Base-by-base conservation (phyloP, 2,888 invertebrate genomes). In the Melinopterus prodromus region DNA sequence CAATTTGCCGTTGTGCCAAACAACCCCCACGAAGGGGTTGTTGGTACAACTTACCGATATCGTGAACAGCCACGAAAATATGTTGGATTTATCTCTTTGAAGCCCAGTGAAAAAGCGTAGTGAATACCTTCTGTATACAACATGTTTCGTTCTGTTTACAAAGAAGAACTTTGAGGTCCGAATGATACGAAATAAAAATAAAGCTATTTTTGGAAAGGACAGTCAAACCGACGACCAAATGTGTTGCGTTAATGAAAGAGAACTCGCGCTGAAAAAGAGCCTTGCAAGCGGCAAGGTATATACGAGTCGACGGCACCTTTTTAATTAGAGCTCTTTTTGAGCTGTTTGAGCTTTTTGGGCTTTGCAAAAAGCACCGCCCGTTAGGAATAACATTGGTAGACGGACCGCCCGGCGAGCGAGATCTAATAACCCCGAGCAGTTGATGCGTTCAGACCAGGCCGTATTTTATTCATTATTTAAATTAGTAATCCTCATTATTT, bases 351-450 rank as follows among this genome's bases (percentile, higher is more conserved):
- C 53, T 53, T 53, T 53, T 12, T 12, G 53, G 12, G 53, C 53
- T 53, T 53, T 3, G 5, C 53, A 53, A 53, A 53, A 53, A 53
- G 53, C 53, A 12, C 53, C 53, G 53, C 53, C 53, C 53, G 53
- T 2, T 12, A 9, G 3, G 53, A 12, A 12, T 53, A 79, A 76
- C 79, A 76, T 79, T 70, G 76, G 76, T 79, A 79, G 79, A 75
- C 76, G 79, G 69, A 16, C 36, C 71, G 9, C 53, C 53, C 53
- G 12, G 53, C 14, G 77, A 16, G 69, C 77, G 69, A 53, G 76
- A 79, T 76, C 53, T 53, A 53, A 53, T 53, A 53, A 53, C 53
- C 53, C 12, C 53, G 53, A 53, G 53, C 53, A 53, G 53, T 53
- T 53, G 53, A 53, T 53, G 53, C 53, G 26, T 26, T 26, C 26